phyloP scores from a whole-genome alignment of 2,888 invertebrate species.

The Teleiodes luculella region DNA sequence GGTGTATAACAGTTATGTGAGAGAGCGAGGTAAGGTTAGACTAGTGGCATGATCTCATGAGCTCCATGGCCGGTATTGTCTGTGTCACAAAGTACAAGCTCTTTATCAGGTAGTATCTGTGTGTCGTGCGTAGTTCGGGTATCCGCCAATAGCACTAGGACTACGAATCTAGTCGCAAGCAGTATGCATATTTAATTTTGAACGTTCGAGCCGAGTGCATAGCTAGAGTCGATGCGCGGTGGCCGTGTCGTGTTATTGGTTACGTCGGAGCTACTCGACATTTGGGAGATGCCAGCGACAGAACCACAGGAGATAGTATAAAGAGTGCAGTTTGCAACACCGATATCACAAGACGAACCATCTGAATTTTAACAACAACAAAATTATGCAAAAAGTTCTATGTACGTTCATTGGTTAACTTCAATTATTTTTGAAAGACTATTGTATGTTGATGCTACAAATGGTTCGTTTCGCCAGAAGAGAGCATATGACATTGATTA shows the following conservation, averaged over 20 bases:
- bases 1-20: constrained; percentile 78
- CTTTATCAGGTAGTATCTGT: constrained; percentile 73
- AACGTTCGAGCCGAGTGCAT: constrained; percentile 75
- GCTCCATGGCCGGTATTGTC: constrained; percentile 62
- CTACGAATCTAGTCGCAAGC: constrained; percentile 78
- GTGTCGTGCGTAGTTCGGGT: constrained; percentile 72
- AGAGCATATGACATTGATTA: constrained; percentile 71
- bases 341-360: constrained; percentile 61
- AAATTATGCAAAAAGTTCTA: neutral
- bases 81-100: constrained; percentile 79
- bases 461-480: constrained; percentile 56
- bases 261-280: constrained; percentile 62
- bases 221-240: constrained; percentile 72
- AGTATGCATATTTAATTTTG: constrained; percentile 75
- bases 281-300: constrained; percentile 73
- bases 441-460: constrained; percentile 30
- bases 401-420: no score
- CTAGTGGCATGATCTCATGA: constrained; percentile 70
- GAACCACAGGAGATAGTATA: constrained; percentile 75
- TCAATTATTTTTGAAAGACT: no score
- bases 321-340: constrained; percentile 80
- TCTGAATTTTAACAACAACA: constrained; percentile 29
- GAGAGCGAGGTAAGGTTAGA: constrained; percentile 70
- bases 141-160: constrained; percentile 77
- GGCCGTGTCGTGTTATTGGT: constrained; percentile 59